phyloP scores from a whole-genome alignment of 2,113 vertebrate genomes.

The Rhodinocichla rosea region DNA sequence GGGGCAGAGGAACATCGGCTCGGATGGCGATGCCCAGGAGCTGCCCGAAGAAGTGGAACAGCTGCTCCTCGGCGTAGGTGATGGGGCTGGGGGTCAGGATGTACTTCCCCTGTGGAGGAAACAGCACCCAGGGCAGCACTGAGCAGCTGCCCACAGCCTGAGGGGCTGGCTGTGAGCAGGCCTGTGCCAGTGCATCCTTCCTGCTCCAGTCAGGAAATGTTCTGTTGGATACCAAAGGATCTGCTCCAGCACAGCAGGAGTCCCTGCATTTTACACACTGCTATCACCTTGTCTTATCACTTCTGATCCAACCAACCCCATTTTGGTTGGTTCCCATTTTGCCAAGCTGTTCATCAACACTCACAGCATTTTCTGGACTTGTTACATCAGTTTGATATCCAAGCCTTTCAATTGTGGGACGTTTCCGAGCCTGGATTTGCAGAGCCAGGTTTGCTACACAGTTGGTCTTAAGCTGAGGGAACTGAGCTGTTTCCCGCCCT shows the following conservation, averaged over 20 bases:
- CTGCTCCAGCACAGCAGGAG: background rate
- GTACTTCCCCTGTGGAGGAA: slow-evolving; percentile 83
- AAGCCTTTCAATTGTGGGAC: background rate
- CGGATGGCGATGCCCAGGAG: slow-evolving; percentile 93
- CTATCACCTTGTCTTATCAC: rapidly evolving
- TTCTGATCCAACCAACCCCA: background rate
- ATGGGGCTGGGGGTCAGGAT: slow-evolving; percentile 92
- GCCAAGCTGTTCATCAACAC: background rate
- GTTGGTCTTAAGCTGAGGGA: background rate
- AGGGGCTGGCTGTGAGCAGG: background rate
- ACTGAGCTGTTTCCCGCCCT: background rate
- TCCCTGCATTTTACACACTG: background rate
- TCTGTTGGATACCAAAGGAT: rapidly evolving
- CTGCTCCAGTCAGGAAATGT: background rate
- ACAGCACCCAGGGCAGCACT: background rate
- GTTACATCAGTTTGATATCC: background rate
- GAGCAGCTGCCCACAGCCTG: background rate
- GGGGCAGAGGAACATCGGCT: slow-evolving; percentile 91
- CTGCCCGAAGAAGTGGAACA: slow-evolving; percentile 95
- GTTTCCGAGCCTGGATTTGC: background rate
- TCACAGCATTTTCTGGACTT: background rate
- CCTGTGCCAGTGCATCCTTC: background rate
- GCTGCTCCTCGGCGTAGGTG: slow-evolving; percentile 93
- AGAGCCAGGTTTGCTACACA: background rate
- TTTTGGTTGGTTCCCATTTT: background rate